Evolutionary conservation across 1,140 invertebrate genomes (phyloP).

Genomic region (Tribolium castaneum): DNA sequence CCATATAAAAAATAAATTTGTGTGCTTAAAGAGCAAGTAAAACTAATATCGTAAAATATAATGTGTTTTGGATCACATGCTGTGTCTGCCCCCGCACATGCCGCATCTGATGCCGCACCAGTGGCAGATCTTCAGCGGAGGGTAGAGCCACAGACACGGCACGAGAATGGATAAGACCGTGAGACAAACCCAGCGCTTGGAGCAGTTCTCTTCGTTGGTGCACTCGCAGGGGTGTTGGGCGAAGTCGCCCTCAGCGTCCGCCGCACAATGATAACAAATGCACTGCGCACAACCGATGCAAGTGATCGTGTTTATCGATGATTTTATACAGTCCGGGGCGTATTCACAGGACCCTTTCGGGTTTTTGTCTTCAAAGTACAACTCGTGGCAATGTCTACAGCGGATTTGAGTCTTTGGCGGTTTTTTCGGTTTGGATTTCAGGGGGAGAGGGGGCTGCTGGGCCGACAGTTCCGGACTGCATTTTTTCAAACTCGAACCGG

Average conservation of each 20-base stretch:
- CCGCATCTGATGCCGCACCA: conserved; percentile 82
- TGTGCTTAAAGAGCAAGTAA: conserved; percentile 46
- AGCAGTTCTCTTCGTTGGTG: conserved; percentile 69
- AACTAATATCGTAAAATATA: conserved; percentile 55
- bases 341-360: conserved; percentile 86
- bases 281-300: conserved; percentile 85
- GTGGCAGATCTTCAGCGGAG: conserved; percentile 86
- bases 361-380: conserved; percentile 84
- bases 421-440: conserved; percentile 67
- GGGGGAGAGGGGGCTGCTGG: conserved; percentile 65
- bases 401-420: conserved; percentile 47
- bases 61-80: conserved; percentile 52
- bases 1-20: conserved; percentile 46
- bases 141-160: conserved; percentile 94
- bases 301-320: conserved; percentile 83
- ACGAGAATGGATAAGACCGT: conserved; percentile 87
- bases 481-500: conserved; percentile 72
- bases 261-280: conserved; percentile 93
- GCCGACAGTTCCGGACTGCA: conserved; percentile 59
- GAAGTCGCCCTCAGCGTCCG: conserved; percentile 85
- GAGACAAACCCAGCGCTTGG: conserved; percentile 83
- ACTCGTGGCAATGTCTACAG: conserved; percentile 66
- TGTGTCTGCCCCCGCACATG: conserved; percentile 86
- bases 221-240: conserved; percentile 84
- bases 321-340: conserved; percentile 85